Base-by-base conservation (phyloP, 2,888 invertebrate species). In the Phania funesta region DNA sequence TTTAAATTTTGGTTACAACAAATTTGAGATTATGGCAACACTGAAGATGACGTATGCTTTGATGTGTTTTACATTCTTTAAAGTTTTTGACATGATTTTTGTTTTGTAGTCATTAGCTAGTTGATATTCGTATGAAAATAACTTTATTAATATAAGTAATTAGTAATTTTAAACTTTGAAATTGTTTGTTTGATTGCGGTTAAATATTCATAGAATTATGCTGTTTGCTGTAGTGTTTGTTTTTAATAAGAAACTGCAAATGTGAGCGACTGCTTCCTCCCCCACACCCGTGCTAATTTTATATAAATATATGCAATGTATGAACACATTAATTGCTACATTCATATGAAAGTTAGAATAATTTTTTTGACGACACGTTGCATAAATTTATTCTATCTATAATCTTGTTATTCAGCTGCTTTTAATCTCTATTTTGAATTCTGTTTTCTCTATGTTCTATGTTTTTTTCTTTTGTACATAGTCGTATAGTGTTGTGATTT, bases 281-380 rank as follows among this genome's bases (percentile, higher is more conserved):
- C 68, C 62, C 62, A 54, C 62, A n/a, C n/a, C n/a, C n/a, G n/a
- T 29, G 29, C 7, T 7, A 29, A 4, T 6, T 29, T 29, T 7
- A 29, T 29, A 35, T n/a, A 32, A 32, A 60, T 32, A 7, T 44
- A n/a, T 58, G 38, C n/a, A 32, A 48, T 64, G 20, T 35, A 29
- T 67, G 50, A 41, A 18, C 26, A 22, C 29, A 16, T 44, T 44
- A 1, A 44, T 44, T 44, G 3, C 16, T 16, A 44, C 5, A n/a
- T 44, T 5, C 16, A 16, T 7, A 44, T 18, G 2, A 44, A 68
- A 56, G 48, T 26, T 64, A 38, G 22, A 54, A 44, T 67, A 26
- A 32, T 60, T 38, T 48, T 50, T 41, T 32, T 22, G 48, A 73
- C 87, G 87, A 87, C 88, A 88, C 89, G 89, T 89, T 87, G 88